Percentiles rank a stretch among this genome's conserved stretches.
These are phyloP conservation scores for Sapajus apella DNA, from an alignment of 2,113 vertebrate genomes.

Conservation along the genomic window DNA sequence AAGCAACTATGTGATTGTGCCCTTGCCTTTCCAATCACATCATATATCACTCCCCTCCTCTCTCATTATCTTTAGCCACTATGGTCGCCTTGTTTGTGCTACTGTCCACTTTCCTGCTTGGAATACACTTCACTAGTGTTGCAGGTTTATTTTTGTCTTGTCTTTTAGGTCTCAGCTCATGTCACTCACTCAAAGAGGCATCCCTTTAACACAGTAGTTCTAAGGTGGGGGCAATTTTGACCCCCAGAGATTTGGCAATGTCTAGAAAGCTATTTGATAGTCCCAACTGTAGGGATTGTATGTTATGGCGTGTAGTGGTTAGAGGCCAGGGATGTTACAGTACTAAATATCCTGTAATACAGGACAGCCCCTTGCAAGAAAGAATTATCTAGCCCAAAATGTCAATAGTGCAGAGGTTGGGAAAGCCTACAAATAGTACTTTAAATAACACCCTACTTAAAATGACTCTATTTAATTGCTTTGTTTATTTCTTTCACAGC, in stretches of 20 bases:
- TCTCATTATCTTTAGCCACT: background rate
- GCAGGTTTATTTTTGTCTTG: constrained; percentile 10
- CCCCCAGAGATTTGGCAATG: background rate
- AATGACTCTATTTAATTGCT: background rate
- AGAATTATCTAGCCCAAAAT: background rate
- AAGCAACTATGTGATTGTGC: background rate
- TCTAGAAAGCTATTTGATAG: background rate
- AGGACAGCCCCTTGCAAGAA: background rate
- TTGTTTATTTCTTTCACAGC: constrained; percentile 1
- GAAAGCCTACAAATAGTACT: background rate
- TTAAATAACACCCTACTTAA: background rate
- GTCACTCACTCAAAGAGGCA: background rate
- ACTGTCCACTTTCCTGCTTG: background rate
- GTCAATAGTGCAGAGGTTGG: background rate
- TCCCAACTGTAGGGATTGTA: background rate
- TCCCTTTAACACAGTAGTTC: background rate
- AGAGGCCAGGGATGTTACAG: background rate
- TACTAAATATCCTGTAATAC: background rate
- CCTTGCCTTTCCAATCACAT: background rate
- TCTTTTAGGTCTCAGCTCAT: constrained; percentile 11
- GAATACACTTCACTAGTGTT: background rate
- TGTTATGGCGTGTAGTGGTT: background rate
- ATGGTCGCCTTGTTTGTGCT: background rate
- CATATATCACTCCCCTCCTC: background rate
- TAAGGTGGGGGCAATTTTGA: background rate